phyloP scores from a whole-genome alignment of 2,888 invertebrate species.

The Apotomis betuletana region DNA sequence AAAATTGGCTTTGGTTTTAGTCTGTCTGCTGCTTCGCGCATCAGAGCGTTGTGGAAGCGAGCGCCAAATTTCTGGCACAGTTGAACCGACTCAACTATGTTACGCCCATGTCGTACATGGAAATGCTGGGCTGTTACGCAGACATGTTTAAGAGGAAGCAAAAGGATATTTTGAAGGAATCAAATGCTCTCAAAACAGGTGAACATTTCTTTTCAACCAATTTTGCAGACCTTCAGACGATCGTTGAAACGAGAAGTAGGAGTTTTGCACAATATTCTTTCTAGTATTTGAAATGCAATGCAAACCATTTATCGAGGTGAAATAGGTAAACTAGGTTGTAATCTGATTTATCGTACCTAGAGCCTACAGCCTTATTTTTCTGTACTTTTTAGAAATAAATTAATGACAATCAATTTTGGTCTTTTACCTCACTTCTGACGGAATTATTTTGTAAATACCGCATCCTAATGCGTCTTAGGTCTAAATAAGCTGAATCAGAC shows the following conservation, averaged over 20 bases:
- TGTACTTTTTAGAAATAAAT: too few relatives aligned
- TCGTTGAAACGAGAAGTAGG: too few relatives aligned
- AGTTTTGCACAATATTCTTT: too few relatives aligned
- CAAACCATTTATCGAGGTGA: too few relatives aligned
- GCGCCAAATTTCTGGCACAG: slow-evolving; percentile 87
- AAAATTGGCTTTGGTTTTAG: slow-evolving; percentile 50
- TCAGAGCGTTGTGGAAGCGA: slow-evolving; percentile 88
- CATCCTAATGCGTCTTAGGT: slow-evolving; percentile 73
- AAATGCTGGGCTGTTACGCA: slow-evolving; percentile 91
- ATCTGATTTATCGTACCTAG: too few relatives aligned
- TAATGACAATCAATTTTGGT: too few relatives aligned
- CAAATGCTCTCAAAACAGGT: slow-evolving; percentile 85
- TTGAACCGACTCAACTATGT: slow-evolving; percentile 92
- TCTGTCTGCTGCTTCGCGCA: slow-evolving; percentile 83
- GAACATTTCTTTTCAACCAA: neutral
- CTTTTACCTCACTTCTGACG: too few relatives aligned
- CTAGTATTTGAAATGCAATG: too few relatives aligned
- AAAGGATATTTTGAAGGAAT: slow-evolving; percentile 78
- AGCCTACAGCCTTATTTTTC: too few relatives aligned
- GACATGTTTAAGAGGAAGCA: slow-evolving; percentile 89
- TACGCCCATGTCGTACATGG: slow-evolving; percentile 94
- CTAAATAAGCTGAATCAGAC: slow-evolving; percentile 92
- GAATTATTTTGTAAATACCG: neutral
- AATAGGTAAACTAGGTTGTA: too few relatives aligned
- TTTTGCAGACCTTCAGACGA: too few relatives aligned